These are phyloP conservation scores for Halcyon malimbica DNA, from an alignment of 2,113 vertebrate genomes.

Conservation along the genomic window DNA sequence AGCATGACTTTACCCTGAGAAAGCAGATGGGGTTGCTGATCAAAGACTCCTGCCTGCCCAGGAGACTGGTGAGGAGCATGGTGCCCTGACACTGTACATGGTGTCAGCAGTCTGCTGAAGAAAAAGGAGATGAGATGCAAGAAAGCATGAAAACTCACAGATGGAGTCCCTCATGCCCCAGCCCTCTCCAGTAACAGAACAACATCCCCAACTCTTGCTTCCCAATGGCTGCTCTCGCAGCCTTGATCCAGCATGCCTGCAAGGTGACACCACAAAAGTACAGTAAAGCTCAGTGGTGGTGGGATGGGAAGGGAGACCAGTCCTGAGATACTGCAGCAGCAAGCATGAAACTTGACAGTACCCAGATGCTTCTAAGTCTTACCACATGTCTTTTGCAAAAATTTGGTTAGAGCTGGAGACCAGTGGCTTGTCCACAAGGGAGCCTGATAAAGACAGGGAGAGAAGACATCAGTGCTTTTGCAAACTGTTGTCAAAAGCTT, in stretches of 20 bases:
- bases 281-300: neutral
- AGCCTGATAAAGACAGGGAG: neutral
- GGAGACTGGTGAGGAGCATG: neutral
- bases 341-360: neutral
- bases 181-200: neutral
- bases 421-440: neutral
- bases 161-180: neutral
- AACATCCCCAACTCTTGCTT: rapidly evolving
- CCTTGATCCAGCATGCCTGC: neutral
- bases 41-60: neutral
- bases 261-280: neutral
- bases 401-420: neutral
- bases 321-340: neutral
- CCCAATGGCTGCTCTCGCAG: rapidly evolving
- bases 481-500: neutral
- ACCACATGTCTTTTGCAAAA: neutral
- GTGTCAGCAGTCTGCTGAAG: neutral
- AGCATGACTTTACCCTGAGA: neutral
- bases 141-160: neutral
- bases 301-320: rapidly evolving
- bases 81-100: neutral
- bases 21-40: neutral
- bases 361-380: neutral
- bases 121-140: neutral
- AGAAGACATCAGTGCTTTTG: neutral